Conservation (phyloP, 2,113 vertebrate genomes). For the Sapayoa aenigma region DNA sequence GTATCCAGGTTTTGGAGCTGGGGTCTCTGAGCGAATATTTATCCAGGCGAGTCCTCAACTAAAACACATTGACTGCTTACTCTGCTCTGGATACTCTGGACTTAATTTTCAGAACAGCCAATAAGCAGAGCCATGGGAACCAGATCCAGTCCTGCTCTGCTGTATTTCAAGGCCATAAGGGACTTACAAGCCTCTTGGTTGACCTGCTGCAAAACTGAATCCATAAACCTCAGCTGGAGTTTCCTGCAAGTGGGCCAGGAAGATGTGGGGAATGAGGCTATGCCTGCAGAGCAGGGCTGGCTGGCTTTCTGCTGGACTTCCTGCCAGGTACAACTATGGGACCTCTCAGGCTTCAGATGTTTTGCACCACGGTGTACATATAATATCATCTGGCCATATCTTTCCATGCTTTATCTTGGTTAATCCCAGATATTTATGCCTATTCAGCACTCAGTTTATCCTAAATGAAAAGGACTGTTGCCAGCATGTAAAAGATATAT, state of each 20-base stretch:
- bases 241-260: constrained; percentile 13
- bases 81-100: not conserved
- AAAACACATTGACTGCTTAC: not conserved
- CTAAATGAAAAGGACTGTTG: not conserved
- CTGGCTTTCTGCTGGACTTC: not conserved
- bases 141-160: not conserved
- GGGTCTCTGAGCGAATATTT: not conserved
- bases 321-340: not conserved
- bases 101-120: constrained; percentile 8
- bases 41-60: not conserved
- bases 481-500: not conserved
- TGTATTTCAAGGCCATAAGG: not conserved
- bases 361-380: not conserved
- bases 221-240: not conserved
- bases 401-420: not conserved
- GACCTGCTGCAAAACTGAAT: not conserved
- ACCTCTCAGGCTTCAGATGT: not conserved
- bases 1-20: not conserved
- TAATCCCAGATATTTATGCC: not conserved
- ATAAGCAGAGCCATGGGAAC: not conserved
- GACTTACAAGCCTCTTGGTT: not conserved
- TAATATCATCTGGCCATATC: not conserved
- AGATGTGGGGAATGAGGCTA: not conserved
- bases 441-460: not conserved
- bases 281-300: not conserved